Conservation (phyloP, 23 tunicate species). For the Ciona savignyi region DNA sequence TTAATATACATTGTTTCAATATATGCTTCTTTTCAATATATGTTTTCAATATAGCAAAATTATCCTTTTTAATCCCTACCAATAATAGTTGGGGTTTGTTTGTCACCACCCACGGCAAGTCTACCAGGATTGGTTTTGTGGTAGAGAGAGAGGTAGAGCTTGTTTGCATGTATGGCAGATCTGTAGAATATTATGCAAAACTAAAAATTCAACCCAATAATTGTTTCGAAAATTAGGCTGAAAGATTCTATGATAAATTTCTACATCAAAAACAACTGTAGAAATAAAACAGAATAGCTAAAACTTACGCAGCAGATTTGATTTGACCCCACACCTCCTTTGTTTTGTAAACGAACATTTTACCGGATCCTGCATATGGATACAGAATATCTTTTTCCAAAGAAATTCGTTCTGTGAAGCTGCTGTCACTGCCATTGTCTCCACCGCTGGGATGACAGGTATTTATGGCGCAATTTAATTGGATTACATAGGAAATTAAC, state of each 20-base stretch:
- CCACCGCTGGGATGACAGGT: background rate
- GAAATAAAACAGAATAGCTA: conserved; percentile 3
- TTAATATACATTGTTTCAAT: too few species aligned
- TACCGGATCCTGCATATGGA: conserved; percentile 48
- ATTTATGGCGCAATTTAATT: too few species aligned
- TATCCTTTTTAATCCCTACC: background rate
- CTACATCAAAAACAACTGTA: background rate
- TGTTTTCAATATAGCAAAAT: background rate
- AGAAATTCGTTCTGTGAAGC: conserved; percentile 16
- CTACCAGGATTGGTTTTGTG: conserved; percentile 55
- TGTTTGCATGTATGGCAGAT: conserved; percentile 88
- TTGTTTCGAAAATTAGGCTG: background rate
- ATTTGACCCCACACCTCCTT: conserved; percentile 75
- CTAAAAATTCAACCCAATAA: too few species aligned
- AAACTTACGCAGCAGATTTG: conserved; percentile 83
- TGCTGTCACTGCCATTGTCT: background rate
- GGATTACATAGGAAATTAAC: too few species aligned
- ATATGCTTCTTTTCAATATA: too few species aligned
- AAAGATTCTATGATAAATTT: background rate
- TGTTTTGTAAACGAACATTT: conserved; percentile 76
- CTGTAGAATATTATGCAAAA: conserved; percentile 7
- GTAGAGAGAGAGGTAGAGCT: conserved; percentile 56
- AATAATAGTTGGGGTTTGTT: conserved; percentile 26
- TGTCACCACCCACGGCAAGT: conserved; percentile 3
- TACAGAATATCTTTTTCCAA: conserved; percentile 70